Evolutionary conservation across 1,140 invertebrate species (phyloP).

Genomic region (Delia radicum): DNA sequence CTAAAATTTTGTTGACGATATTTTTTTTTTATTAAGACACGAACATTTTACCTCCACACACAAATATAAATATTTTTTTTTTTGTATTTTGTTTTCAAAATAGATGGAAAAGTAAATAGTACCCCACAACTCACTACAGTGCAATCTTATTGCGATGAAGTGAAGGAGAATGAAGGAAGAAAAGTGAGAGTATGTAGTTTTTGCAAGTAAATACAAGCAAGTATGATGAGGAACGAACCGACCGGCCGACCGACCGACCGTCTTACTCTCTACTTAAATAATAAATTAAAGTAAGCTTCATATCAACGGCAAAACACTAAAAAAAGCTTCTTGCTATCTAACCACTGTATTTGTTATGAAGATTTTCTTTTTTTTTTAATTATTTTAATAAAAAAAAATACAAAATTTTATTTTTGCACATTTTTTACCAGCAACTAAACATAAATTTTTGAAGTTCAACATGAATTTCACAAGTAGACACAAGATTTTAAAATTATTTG

Average conservation of each 20-base stretch:
- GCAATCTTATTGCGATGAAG: too few relatives aligned
- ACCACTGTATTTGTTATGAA: not conserved
- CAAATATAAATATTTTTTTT: not conserved
- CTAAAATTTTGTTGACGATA: not conserved
- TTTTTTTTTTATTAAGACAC: too few relatives aligned
- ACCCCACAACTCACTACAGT: too few relatives aligned
- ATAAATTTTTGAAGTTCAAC: too few relatives aligned
- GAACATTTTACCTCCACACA: too few relatives aligned
- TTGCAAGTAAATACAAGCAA: not conserved
- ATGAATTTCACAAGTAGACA: not conserved
- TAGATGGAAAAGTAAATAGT: too few relatives aligned
- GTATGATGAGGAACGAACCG: too few relatives aligned
- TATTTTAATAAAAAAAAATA: not conserved
- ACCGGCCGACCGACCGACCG: not conserved
- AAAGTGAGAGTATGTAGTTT: conserved; percentile 4
- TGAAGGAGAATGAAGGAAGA: not conserved
- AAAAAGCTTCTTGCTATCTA: not conserved
- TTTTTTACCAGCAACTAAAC: not conserved
- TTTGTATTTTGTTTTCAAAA: not conserved
- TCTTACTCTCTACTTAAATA: not conserved
- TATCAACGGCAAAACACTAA: not conserved
- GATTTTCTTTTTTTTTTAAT: not conserved
- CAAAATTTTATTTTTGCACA: not conserved
- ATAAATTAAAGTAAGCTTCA: conserved; percentile 2
- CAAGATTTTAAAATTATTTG: not conserved